Evolutionary conservation across 2,113 vertebrate genomes (phyloP).

Genomic region (Pontoporia blainvillei): DNA sequence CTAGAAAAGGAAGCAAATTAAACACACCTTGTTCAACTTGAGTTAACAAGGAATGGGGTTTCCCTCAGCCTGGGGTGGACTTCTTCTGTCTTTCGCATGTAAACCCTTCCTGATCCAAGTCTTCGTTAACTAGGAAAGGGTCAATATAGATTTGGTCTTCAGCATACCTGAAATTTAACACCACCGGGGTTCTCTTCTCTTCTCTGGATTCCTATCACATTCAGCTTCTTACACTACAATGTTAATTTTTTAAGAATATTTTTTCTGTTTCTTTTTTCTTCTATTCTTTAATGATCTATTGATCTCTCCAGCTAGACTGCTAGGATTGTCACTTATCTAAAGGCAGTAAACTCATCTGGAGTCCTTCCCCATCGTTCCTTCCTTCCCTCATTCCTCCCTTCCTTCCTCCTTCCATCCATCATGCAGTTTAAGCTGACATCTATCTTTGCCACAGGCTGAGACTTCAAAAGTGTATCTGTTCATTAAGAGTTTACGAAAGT

Average conservation of each 20-base stretch:
- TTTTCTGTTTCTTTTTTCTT: background rate
- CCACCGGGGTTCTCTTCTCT: background rate
- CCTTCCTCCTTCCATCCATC: background rate
- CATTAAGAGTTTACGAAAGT: background rate
- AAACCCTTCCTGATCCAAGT: background rate
- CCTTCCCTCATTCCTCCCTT: no score
- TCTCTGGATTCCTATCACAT: background rate
- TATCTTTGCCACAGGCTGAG: background rate
- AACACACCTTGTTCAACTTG: background rate
- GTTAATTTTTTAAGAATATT: background rate
- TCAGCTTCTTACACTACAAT: background rate
- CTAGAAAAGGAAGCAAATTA: slow-evolving; percentile 20
- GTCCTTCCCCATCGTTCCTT: background rate
- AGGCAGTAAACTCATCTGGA: background rate
- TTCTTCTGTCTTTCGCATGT: background rate
- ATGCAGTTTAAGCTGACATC: background rate
- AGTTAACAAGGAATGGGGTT: background rate
- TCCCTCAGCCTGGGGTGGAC: background rate
- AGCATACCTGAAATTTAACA: background rate
- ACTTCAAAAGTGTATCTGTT: background rate
- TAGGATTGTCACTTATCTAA: background rate
- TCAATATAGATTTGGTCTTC: background rate
- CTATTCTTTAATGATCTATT: background rate
- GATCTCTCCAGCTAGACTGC: background rate
- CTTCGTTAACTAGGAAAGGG: background rate